phyloP scores from a whole-genome alignment of 2,113 vertebrate species.

The Abramis brama region DNA sequence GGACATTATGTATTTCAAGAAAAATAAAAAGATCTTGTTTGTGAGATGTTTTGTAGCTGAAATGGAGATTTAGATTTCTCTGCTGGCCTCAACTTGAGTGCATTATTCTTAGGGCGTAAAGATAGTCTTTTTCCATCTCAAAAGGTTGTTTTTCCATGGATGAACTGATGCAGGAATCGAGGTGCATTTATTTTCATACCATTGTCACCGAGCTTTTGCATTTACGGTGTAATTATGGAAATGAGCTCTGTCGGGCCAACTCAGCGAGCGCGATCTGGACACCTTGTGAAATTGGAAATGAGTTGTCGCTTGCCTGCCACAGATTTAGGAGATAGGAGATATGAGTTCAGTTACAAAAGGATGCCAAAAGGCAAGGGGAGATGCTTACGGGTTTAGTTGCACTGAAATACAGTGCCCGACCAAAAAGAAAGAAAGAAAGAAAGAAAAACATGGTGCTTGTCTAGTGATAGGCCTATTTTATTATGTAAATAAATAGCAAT shows the following conservation, averaged over 20 bases:
- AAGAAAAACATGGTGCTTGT: too few relatives aligned
- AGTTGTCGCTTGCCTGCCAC: background rate
- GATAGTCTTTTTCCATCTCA: background rate
- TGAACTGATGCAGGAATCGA: background rate
- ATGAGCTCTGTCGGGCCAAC: background rate
- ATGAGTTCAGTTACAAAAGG: background rate
- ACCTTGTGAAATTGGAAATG: conserved; percentile 31
- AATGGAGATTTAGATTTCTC: background rate
- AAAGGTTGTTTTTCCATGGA: background rate
- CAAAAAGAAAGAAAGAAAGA: too few relatives aligned
- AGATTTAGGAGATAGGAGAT: background rate
- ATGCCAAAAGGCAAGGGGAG: background rate
- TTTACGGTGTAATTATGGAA: conserved; percentile 19
- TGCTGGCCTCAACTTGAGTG: background rate
- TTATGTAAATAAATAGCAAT: too few relatives aligned
- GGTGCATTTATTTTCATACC: background rate
- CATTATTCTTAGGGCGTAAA: background rate
- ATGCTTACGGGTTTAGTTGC: background rate
- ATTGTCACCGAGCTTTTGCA: background rate
- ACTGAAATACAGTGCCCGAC: background rate
- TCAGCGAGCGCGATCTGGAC: background rate
- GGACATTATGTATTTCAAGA: background rate
- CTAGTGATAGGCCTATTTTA: too few relatives aligned
- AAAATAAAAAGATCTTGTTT: background rate
- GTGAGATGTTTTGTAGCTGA: too few relatives aligned